Conservation (phyloP, 2,113 vertebrate species). For the Macheiramphus alcinus region DNA sequence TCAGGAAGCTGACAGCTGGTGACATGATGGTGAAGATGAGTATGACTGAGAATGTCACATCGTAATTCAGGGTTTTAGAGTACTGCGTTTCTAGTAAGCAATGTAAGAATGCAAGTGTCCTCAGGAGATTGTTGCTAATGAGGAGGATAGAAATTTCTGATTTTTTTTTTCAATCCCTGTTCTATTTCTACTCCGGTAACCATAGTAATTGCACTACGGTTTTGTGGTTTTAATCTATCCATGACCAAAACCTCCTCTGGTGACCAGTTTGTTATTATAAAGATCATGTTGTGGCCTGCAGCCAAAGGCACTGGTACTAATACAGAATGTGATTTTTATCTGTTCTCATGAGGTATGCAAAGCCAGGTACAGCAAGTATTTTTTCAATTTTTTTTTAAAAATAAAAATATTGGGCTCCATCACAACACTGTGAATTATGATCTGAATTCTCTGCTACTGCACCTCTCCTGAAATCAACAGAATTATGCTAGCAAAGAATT, state of each 20-base stretch:
- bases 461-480: not conserved
- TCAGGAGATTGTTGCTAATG: not conserved
- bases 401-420: not conserved
- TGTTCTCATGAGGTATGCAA: not conserved
- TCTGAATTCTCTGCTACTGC: not conserved
- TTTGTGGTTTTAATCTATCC: not conserved
- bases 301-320: not conserved
- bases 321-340: not conserved
- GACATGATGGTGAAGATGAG: not conserved
- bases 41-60: not conserved
- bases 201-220: not conserved
- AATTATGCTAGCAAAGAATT: not conserved
- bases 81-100: not conserved
- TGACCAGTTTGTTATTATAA: not conserved
- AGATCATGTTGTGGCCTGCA: not conserved
- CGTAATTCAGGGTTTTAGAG: not conserved
- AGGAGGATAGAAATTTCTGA: not conserved
- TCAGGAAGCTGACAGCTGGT: not conserved
- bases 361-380: not conserved
- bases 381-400: not conserved
- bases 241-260: not conserved
- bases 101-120: not conserved
- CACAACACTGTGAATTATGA: not conserved
- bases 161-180: not conserved
- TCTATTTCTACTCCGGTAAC: not conserved